Evolutionary conservation across 2,888 invertebrate genomes (phyloP).

Genomic region (Lasioglossum villosulum): DNA sequence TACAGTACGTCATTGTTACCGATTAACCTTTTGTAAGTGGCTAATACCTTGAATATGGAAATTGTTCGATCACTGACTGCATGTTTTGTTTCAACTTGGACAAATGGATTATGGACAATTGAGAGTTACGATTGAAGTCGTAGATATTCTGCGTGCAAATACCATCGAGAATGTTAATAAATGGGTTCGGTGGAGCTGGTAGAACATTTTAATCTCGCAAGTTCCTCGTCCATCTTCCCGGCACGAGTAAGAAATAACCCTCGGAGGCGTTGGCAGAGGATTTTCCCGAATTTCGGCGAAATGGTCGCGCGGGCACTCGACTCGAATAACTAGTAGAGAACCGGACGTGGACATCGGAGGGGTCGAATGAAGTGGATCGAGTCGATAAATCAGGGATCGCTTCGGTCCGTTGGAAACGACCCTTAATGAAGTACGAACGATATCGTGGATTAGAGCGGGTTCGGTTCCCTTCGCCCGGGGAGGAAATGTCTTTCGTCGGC

Average conservation of each 20-base stretch:
- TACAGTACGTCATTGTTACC: not conserved
- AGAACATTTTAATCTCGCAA: not conserved
- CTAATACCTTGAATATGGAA: not conserved
- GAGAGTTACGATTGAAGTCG: too few species aligned
- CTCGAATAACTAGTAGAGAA: conserved; percentile 47
- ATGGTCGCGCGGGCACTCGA: not conserved
- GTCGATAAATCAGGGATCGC: conserved; percentile 70
- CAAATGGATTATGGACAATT: not conserved
- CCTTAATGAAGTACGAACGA: conserved; percentile 75
- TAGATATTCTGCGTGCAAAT: not conserved
- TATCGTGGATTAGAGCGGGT: conserved; percentile 72
- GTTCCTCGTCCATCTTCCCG: not conserved
- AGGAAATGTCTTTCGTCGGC: conserved; percentile 68
- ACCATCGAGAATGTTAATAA: not conserved
- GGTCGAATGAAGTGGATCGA: conserved; percentile 57
- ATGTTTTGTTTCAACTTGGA: not conserved
- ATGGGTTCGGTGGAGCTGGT: not conserved
- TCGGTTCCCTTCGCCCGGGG: conserved; percentile 49
- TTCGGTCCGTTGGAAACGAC: conserved; percentile 64
- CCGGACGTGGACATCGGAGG: conserved; percentile 35
- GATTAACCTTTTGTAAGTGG: not conserved
- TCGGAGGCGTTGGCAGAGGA: not conserved
- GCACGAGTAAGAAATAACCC: not conserved
- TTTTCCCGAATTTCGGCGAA: not conserved
- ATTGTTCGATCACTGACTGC: not conserved